phyloP scores from a whole-genome alignment of 2,113 vertebrate species.

The Plecturocebus donacophilus region DNA sequence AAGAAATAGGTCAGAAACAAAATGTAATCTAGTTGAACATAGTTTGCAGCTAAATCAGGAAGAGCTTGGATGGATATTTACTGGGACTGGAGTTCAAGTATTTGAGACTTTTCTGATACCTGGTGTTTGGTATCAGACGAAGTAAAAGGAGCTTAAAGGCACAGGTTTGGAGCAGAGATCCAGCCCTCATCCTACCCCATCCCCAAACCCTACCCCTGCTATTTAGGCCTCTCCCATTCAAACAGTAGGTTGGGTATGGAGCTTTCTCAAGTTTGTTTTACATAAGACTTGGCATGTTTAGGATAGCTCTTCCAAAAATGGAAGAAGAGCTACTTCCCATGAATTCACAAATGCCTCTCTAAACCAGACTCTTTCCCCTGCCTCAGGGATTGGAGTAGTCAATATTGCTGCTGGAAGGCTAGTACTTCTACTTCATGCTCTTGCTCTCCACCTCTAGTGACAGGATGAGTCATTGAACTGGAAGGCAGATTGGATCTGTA shows the following conservation, averaged over 20 bases:
- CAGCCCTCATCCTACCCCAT: not conserved
- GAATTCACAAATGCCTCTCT: not conserved
- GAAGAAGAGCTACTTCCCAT: not conserved
- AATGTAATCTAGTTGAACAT: not conserved
- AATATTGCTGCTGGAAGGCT: not conserved
- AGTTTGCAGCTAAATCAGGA: not conserved
- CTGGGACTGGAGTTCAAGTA: not conserved
- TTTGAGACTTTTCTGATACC: not conserved
- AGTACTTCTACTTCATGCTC: not conserved
- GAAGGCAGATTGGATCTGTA: not conserved
- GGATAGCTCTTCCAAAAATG: not conserved
- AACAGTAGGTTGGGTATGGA: not conserved
- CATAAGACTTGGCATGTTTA: not conserved
- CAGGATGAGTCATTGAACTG: not conserved
- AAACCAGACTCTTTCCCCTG: not conserved
- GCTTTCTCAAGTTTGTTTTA: not conserved
- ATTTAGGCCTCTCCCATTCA: not conserved
- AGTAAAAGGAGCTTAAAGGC: not conserved
- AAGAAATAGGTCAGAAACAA: not conserved
- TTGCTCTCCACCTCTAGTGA: not conserved
- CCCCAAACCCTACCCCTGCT: not conserved
- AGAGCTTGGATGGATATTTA: not conserved
- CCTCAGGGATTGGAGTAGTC: not conserved
- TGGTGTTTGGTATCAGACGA: not conserved
- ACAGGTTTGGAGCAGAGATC: not conserved